Evolutionary conservation across 1,140 invertebrate genomes (phyloP), one percentile per base, ranked within the genome.

Genomic region (Habropoda laboriosa): DNA sequence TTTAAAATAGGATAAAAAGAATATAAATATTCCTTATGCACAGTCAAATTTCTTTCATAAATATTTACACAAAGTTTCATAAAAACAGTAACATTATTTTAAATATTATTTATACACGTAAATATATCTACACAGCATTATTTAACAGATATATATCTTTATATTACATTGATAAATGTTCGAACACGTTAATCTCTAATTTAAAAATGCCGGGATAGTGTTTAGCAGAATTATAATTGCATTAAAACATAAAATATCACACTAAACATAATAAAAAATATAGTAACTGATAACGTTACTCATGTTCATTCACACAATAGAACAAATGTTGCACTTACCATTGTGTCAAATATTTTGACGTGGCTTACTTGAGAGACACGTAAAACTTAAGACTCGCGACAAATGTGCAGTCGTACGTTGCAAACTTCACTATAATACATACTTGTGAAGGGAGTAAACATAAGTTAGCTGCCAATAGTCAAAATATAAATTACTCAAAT

Each of bases 291-390:
- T 7, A 3, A 51, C 6, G n/a, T 60, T 45, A 58, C 21, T 27
- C 0, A 55, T 0, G 16, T 18, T n/a, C 24, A 35, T 40, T 7
- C 21, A 27, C 3, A 5, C 0, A 24, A 24, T 42, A 40, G 24
- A 77, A 24, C 13, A 24, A 78, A 49, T 3, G 16, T 24, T 42
- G 10, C 12, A 78, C 55, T 71, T 12, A 78, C 75, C 75, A 78
- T 78, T 71, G 35, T 78, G 51, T 60, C 16, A 51, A 71, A 61
- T 78, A 71, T 78, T 78, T 78, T 78, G 75, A 78, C 75, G 75
- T 78, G 75, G 75, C 75, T 71, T 18, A 47, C 2, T 60, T 30
- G 18, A 49, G 2, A 24, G 42, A 78, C 42, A 71, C 55, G 55
- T 78, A 71, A 49, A 73, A 77, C 1, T 18, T 40, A 58, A 49